Percentiles rank a stretch among this genome's conserved stretches.
phyloP scores from a whole-genome alignment of 1,140 invertebrate species.

The Aricia agestis region DNA sequence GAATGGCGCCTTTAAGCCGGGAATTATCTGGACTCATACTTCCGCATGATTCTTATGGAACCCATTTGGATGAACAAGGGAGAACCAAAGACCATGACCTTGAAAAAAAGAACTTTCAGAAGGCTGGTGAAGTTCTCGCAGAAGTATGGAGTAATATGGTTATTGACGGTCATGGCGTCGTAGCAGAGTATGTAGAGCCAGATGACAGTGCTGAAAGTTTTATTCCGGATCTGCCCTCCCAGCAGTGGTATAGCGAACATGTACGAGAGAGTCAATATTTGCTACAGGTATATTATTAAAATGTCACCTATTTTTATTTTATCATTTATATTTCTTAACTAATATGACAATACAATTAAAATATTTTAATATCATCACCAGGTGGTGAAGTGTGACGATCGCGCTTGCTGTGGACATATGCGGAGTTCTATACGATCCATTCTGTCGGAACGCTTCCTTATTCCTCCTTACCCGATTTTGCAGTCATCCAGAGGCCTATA shows the following conservation, averaged over 20 bases:
- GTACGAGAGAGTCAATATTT: conserved; percentile 20
- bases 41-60: conserved; percentile 26
- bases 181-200: conserved; percentile 40
- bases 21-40: conserved; percentile 22
- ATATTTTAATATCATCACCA: conserved; percentile 19
- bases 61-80: conserved; percentile 45
- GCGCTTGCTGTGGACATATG: conserved; percentile 17
- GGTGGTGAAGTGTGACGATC: conserved; percentile 18
- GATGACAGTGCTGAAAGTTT: conserved; percentile 30
- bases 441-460: conserved; percentile 12
- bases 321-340: too few species aligned
- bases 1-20: conserved; percentile 57
- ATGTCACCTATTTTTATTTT: too few species aligned
- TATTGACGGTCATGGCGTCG: conserved; percentile 44
- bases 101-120: conserved; percentile 32
- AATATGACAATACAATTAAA: conserved; percentile 14
- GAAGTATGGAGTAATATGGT: conserved; percentile 42
- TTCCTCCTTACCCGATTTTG: conserved; percentile 19
- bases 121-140: conserved; percentile 37
- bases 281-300: conserved; percentile 17
- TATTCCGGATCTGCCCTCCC: conserved; percentile 22
- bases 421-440: conserved; percentile 16
- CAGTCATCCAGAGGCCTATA: not conserved
- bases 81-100: conserved; percentile 46
- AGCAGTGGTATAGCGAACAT: conserved; percentile 22